A percentile compares a stretch with the other conserved stretches of the same genome.
Conservation (phyloP, 2,113 vertebrate species). For the Monopterus albus region DNA sequence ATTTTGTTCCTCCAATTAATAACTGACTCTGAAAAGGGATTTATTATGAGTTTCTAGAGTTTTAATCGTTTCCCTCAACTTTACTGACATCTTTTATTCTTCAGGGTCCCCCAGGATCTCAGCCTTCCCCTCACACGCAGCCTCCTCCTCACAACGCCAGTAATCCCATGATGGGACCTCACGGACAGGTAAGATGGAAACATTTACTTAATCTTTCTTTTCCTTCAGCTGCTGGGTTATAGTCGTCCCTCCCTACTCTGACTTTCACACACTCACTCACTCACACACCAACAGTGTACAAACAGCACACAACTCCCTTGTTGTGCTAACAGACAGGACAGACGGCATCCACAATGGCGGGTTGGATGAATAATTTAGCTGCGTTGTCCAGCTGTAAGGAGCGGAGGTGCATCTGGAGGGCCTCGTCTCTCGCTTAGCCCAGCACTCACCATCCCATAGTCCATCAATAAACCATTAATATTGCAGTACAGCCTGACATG, state of each 20-base stretch:
- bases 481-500: conserved; percentile 73
- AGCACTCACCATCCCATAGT: conserved; percentile 76
- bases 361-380: conserved; percentile 82
- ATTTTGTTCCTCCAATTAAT: too few relatives aligned
- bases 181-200: conserved; percentile 82
- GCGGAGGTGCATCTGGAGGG: conserved; percentile 76
- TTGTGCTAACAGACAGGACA: conserved; percentile 58
- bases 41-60: too few relatives aligned
- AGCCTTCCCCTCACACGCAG: conserved; percentile 85
- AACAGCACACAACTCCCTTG: conserved; percentile 44
- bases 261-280: conserved; percentile 3
- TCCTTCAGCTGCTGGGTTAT: neutral
- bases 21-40: too few relatives aligned
- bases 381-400: conserved; percentile 72
- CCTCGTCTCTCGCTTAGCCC: conserved; percentile 67
- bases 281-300: conserved; percentile 35
- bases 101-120: conserved; percentile 84
- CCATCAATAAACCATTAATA: conserved; percentile 84
- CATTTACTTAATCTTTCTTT: neutral
- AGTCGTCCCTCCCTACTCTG: neutral
- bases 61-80: too few relatives aligned
- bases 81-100: conserved; percentile 55
- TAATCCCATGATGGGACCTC: conserved; percentile 85
- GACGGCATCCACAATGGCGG: conserved; percentile 54
- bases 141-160: conserved; percentile 84